Conservation (phyloP, 2,888 invertebrate species). For the Drosophila mercatorum region DNA sequence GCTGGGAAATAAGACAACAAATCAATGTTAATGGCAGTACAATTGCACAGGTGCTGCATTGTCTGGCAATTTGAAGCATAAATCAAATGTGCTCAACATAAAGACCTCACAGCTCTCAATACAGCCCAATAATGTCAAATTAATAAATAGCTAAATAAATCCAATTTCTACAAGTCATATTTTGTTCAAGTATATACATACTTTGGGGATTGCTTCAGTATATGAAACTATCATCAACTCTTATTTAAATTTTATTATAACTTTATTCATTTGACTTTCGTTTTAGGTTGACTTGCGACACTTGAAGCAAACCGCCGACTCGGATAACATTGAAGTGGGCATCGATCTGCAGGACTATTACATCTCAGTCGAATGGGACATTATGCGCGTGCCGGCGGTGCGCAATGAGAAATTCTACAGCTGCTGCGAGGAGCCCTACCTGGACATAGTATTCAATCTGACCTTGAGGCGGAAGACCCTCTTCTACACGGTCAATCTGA, state of each 20-base stretch:
- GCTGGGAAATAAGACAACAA: conserved; percentile 60
- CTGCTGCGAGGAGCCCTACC: conserved; percentile 98
- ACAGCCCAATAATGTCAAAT: not conserved
- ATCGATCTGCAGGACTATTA: conserved; percentile 97
- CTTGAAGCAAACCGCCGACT: conserved; percentile 93
- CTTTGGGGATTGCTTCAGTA: too few species aligned
- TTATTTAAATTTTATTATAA: too few species aligned
- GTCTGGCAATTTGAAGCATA: conserved; percentile 43
- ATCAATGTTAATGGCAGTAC: conserved; percentile 72
- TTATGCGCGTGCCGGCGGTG: conserved; percentile 95
- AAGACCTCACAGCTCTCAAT: conserved; percentile 8
- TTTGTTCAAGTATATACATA: too few species aligned
- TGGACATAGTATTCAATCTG: conserved; percentile 99
- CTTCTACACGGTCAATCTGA: conserved; percentile 98
- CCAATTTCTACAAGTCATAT: not conserved
- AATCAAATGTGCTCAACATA: conserved; percentile 49
- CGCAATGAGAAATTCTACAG: conserved; percentile 97
- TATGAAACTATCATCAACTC: too few species aligned
- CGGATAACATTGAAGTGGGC: conserved; percentile 94
- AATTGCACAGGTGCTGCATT: conserved; percentile 64
- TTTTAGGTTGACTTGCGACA: conserved; percentile 95
- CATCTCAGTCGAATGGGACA: conserved; percentile 99
- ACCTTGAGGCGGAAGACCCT: conserved; percentile 97
- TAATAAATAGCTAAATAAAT: not conserved
- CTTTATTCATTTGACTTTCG: not conserved